phyloP scores from a whole-genome alignment of 1,140 invertebrate species.

The Teleogryllus occipitalis region DNA sequence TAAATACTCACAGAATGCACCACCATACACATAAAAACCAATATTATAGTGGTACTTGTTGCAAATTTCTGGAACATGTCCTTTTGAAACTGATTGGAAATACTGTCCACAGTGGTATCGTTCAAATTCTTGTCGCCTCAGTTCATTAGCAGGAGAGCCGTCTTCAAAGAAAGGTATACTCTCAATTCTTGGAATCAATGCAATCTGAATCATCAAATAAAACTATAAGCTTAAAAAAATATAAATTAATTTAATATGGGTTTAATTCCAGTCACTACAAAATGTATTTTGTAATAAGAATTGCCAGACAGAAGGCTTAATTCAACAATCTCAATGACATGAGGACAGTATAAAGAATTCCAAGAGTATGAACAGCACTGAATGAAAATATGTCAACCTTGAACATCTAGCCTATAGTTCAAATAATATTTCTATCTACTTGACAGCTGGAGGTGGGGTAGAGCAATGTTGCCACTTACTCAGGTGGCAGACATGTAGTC shows the following conservation, averaged over 20 bases:
- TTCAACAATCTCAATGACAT: too few species aligned
- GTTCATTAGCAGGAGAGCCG: constrained; percentile 40
- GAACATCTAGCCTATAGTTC: too few species aligned
- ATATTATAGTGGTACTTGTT: constrained; percentile 71
- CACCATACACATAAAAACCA: constrained; percentile 70
- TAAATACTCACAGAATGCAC: constrained; percentile 51
- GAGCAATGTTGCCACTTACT: too few species aligned
- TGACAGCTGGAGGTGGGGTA: too few species aligned
- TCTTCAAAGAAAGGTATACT: constrained; percentile 75
- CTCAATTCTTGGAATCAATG: constrained; percentile 73
- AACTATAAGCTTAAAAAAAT: constrained; percentile 8
- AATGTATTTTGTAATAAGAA: not conserved
- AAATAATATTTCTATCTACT: too few species aligned
- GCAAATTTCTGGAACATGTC: constrained; percentile 44
- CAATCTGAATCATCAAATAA: constrained; percentile 46
- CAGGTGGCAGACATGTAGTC: too few species aligned
- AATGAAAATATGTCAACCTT: too few species aligned
- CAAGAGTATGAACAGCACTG: too few species aligned
- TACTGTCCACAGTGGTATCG: constrained; percentile 67
- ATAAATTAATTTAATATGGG: not conserved
- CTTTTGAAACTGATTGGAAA: constrained; percentile 53
- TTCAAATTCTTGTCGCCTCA: constrained; percentile 65
- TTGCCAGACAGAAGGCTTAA: too few species aligned
- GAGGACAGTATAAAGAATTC: too few species aligned
- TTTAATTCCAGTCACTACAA: not conserved